phyloP scores from a whole-genome alignment of 30 jellyfish, hydroid and myxozoan species.

The Chrysaora quinquecirrha region DNA sequence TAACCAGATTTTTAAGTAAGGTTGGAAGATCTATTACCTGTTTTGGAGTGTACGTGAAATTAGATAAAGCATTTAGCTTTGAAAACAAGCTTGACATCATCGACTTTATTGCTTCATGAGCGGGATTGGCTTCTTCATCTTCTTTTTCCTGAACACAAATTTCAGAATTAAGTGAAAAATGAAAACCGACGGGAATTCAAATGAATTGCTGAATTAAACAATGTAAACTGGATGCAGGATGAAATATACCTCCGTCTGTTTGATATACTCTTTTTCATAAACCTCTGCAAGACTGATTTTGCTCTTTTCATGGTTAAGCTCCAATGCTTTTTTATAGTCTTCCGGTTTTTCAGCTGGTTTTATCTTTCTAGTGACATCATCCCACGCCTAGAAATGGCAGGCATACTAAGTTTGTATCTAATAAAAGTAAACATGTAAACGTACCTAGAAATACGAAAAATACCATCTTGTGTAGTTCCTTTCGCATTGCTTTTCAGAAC shows the following conservation, averaged over 20 bases:
- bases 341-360: slow-evolving; percentile 81
- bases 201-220: too few relatives aligned
- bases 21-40: too few relatives aligned
- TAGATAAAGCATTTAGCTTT: slow-evolving; percentile 92
- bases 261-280: slow-evolving; percentile 91
- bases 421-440: too few relatives aligned
- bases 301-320: slow-evolving; percentile 86
- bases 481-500: too few relatives aligned
- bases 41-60: slow-evolving; percentile 92
- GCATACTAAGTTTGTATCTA: too few relatives aligned
- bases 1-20: too few relatives aligned
- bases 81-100: slow-evolving; percentile 81
- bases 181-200: background rate
- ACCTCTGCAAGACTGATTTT: slow-evolving; percentile 92
- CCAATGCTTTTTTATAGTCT: slow-evolving; percentile 81
- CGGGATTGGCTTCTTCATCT: slow-evolving; percentile 92
- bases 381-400: slow-evolving; percentile 89
- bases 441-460: too few relatives aligned
- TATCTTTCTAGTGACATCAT: slow-evolving; percentile 94
- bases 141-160: slow-evolving; percentile 48
- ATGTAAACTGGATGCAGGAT: too few relatives aligned
- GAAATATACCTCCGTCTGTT: slow-evolving; percentile 93
- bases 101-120: slow-evolving; percentile 72
- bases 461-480: too few relatives aligned
- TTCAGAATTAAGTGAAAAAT: too few relatives aligned